Conservation (phyloP, 2,797 vertebrate species). For the Macropodus opercularis region DNA sequence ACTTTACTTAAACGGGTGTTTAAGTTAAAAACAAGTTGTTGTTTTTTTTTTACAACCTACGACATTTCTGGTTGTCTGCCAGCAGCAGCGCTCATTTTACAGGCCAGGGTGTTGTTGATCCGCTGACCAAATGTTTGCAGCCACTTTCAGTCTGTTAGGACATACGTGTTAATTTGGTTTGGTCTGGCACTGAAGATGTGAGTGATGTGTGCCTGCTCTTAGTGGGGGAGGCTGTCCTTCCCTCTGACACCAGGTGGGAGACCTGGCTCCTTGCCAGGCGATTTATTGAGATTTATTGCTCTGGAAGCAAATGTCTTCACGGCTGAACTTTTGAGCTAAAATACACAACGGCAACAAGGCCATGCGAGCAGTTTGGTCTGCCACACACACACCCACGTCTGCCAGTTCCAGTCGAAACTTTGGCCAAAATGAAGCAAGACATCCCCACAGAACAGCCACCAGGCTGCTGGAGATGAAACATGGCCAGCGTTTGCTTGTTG, state of each 20-base stretch:
- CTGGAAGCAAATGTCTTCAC: slow-evolving; percentile 53
- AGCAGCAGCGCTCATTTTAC: slow-evolving; percentile 15
- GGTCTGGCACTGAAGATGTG: slow-evolving; percentile 60
- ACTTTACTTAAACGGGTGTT: too few species aligned
- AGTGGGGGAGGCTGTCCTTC: slow-evolving; percentile 27
- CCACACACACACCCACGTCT: not conserved
- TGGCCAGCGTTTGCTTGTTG: not conserved
- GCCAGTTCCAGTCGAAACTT: not conserved
- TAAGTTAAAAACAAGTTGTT: too few species aligned
- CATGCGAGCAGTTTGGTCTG: slow-evolving; percentile 1
- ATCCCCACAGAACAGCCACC: not conserved
- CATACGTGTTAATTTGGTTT: slow-evolving; percentile 74
- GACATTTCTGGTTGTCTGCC: too few species aligned
- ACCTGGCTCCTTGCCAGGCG: slow-evolving; percentile 53
- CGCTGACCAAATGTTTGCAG: slow-evolving; percentile 56
- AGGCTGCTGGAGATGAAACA: not conserved
- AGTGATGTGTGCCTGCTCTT: slow-evolving; percentile 34
- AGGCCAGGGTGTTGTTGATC: slow-evolving; percentile 49
- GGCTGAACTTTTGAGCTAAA: slow-evolving; percentile 21
- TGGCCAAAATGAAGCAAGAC: not conserved
- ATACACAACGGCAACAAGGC: not conserved
- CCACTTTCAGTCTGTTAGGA: slow-evolving; percentile 50
- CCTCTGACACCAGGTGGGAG: slow-evolving; percentile 62
- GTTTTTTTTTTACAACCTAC: too few species aligned
- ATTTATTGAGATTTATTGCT: slow-evolving; percentile 68